phyloP scores from a whole-genome alignment of 2,888 invertebrate species.

The Lissonota sp. region DNA sequence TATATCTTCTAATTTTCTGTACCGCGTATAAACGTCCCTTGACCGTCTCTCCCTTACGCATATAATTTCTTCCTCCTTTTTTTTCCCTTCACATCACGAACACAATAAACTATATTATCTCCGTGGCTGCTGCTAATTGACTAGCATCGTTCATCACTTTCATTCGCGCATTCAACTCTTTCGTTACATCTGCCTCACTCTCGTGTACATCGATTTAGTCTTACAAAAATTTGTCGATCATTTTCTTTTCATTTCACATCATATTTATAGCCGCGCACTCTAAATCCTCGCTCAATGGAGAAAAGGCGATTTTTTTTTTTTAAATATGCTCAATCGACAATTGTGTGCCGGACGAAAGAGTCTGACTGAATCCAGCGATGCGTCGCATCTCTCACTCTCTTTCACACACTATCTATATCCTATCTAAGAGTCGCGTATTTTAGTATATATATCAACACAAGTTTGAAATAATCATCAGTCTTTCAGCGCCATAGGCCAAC shows the following conservation, averaged over 20 bases:
- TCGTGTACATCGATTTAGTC: slow-evolving; percentile 47
- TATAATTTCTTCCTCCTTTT: too few relatives aligned
- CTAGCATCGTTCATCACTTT: slow-evolving; percentile 83
- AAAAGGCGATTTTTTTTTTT: not conserved
- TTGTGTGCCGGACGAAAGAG: not conserved
- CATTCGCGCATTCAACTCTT: slow-evolving; percentile 63
- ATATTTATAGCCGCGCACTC: not conserved
- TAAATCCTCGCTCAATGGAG: not conserved
- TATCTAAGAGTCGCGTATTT: not conserved
- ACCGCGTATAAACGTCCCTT: too few relatives aligned
- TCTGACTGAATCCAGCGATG: not conserved
- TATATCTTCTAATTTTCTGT: too few relatives aligned
- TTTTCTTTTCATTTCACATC: too few relatives aligned
- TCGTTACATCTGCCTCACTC: slow-evolving; percentile 29
- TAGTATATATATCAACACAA: slow-evolving; percentile 54
- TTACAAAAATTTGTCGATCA: slow-evolving; percentile 3
- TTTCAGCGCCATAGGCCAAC: slow-evolving; percentile 57
- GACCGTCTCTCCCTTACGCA: too few relatives aligned
- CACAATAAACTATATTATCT: too few relatives aligned
- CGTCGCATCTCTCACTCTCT: too few relatives aligned
- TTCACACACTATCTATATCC: too few relatives aligned
- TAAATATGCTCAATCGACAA: not conserved
- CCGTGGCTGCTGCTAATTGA: slow-evolving; percentile 81
- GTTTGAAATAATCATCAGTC: slow-evolving; percentile 65
- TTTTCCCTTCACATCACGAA: slow-evolving; percentile 26